Conservation (phyloP, 2,113 vertebrate genomes). For the Actinemys pallida region DNA sequence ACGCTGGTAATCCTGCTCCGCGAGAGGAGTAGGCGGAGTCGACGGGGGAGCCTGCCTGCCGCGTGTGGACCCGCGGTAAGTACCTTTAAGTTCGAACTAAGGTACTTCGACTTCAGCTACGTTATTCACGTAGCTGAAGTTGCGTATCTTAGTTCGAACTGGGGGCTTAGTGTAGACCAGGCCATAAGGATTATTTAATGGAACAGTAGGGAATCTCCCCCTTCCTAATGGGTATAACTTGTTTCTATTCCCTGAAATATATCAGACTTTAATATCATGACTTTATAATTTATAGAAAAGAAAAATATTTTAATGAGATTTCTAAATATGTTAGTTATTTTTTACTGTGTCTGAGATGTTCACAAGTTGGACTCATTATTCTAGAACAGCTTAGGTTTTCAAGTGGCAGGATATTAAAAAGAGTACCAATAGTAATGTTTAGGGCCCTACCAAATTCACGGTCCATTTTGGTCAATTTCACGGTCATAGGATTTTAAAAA, state of each 20-base stretch:
- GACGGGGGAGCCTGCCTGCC: no score
- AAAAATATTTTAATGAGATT: neutral
- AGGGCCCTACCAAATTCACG: no score
- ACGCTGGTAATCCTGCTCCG: no score
- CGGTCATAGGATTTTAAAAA: no score
- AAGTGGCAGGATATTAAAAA: neutral
- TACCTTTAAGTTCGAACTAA: no score
- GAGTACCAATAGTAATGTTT: neutral
- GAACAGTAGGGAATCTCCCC: fast-evolving
- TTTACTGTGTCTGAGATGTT: neutral
- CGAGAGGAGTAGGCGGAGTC: no score
- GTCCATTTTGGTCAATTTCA: no score
- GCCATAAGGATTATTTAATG: neutral
- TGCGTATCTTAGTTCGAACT: no score
- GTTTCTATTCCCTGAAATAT: neutral
- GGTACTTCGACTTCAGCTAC: no score
- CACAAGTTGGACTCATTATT: neutral
- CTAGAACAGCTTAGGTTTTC: neutral
- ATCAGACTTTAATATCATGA: neutral
- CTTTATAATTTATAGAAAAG: neutral
- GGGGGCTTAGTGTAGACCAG: no score
- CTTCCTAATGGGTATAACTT: neutral
- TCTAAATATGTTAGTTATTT: neutral
- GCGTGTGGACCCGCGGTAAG: no score
- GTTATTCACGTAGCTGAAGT: no score